Percentiles rank a stretch among this genome's conserved stretches.
Evolutionary conservation across 1,140 invertebrate species (phyloP).

Genomic region (Cherax destructor): DNA sequence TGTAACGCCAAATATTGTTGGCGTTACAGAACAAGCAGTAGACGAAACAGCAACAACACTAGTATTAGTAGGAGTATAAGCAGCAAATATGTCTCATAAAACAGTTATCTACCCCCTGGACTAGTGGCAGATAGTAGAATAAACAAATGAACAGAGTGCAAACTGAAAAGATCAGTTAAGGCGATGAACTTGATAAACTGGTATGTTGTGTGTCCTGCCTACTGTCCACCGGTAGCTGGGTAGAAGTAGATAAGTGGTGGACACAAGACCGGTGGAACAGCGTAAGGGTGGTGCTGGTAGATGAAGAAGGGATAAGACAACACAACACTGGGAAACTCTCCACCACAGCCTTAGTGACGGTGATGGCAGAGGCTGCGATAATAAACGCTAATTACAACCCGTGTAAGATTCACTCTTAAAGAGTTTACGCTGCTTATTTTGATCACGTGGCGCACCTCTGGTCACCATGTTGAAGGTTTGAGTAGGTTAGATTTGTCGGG

Average conservation of each 20-base stretch:
- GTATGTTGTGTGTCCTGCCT: constrained; percentile 37
- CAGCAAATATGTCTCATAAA: no score
- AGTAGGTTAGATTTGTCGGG: no score
- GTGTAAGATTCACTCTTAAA: no score
- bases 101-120: no score
- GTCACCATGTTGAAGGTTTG: no score
- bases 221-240: constrained; percentile 32
- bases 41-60: no score
- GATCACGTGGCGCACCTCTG: no score
- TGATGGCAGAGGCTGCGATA: background rate
- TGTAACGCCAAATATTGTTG: no score
- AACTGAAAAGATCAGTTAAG: background rate
- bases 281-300: constrained; percentile 38
- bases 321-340: background rate
- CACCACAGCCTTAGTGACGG: background rate
- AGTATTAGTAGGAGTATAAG: no score
- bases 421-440: no score
- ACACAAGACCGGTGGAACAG: constrained; percentile 34
- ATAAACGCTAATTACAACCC: background rate
- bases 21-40: no score
- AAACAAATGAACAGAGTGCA: background rate
- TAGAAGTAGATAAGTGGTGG: constrained; percentile 44
- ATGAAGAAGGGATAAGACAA: constrained; percentile 18
- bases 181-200: constrained; percentile 34
- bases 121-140: background rate